Base-by-base conservation (phyloP, 2,797 vertebrate genomes). In the Cygnus olor region DNA sequence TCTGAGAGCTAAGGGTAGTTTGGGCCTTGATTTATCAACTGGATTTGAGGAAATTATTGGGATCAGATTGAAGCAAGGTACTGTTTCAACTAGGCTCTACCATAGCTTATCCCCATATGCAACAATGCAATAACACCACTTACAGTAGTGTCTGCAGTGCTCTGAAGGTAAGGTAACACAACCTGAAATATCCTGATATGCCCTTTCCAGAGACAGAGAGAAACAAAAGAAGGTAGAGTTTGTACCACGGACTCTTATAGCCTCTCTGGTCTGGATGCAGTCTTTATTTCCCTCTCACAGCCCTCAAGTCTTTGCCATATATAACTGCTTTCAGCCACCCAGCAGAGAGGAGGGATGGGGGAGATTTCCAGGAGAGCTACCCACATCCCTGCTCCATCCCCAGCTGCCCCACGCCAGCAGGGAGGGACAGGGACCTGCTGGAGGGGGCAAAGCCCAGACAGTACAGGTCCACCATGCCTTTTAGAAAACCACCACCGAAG, bases 101-200 rank as follows among this genome's bases (percentile, higher is more conserved):
- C 24, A 34, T 1, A n/a, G 10, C 6, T 89, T 72, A 56, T 77
- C 27, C 14, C 9, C 68, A 22, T 0, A 0, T 9, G 5, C 64
- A 89, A 77, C 12, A 92, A 80, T 27, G 28, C 30, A 85, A 28
- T 12, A 51, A 18, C 16, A 49, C 70, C 14, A 32, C 44, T 49
- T 57, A 85, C 11, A 49, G 44, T 81, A 77, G 36, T 42, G 78
- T 38, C 8, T 54, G 25, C 2, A 4, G 47, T 14, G 16, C 42
- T 85, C 63, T 57, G 20, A 58, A 80, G 71, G 80, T 51, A 54
- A 32, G 19, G 4, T 9, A 47, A 4, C 6, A 40, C 18, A 66
- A 28, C 21, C 25, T 14, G 87, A 30, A 18, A 61, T 78, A 78
- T 32, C 21, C 51, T 58, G 38, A 44, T 15, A 53, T 0, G 3